Evolutionary conservation across 2,113 vertebrate genomes (phyloP), one percentile per base, ranked within the genome.

Genomic region (Lampris incognitus): DNA sequence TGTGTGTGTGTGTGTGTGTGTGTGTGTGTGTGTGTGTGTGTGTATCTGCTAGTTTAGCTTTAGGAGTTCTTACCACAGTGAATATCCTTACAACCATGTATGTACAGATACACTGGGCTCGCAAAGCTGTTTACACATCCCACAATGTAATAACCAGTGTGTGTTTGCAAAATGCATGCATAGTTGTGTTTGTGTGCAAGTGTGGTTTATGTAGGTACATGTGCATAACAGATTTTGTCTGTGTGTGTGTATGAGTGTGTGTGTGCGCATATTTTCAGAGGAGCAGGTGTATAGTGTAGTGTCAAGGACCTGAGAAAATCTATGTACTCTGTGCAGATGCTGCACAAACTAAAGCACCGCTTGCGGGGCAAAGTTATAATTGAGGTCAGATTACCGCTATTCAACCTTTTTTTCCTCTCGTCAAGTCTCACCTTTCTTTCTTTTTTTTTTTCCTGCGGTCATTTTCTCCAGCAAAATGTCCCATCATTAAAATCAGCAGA

Each of bases 381-480:
- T 76, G 81, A 78, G 77, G 75, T 83, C 80, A 77, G 8, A 51
- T 9, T 44, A 5, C 46, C 59, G 60, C 58, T 54, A 78, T 68
- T 74, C 68, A 44, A 65, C 36, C 60, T 75, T 75, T 41, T 69
- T 74, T 54, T 81, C 67, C 50, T 11, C 48, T 38, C 50, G 40
- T 69, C 36, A 72, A 63, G 61, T 78, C 50, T 3, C 9, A 38
- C 5, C 51, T 5, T 72, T 24, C 24, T 24, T 24, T 24, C 24
- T 24, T 24, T 24, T 24, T 0, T 24, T 24, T 24, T 79, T 74
- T 60, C 37, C 49, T 59, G 55, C 11, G 46, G 57, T 66, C 69
- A 75, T 83, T 83, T 24, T 81, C 58, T 41, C 24, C 59, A 0
- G 55, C 65, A 74, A 82, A 85, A 72, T 77, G 72, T 79, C 78